phyloP scores from a whole-genome alignment of 2,797 vertebrate genomes.

The Pangasius krempfi region DNA sequence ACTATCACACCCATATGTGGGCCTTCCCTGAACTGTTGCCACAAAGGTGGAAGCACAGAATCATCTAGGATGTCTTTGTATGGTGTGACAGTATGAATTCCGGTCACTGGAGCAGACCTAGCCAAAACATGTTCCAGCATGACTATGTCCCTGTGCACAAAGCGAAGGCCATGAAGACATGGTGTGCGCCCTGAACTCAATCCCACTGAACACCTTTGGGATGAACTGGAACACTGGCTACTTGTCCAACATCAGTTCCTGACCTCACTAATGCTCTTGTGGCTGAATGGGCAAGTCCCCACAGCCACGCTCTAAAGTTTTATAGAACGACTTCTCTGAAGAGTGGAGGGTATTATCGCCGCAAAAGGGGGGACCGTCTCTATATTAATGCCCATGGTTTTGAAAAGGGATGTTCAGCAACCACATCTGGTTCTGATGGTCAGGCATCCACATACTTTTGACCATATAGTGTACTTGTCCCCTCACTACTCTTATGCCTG shows the following conservation, averaged over 20 bases:
- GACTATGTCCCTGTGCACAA: neutral
- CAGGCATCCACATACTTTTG: neutral
- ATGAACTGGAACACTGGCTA: neutral
- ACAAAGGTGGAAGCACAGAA: neutral
- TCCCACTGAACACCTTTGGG: neutral
- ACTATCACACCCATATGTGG: neutral
- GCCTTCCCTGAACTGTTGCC: neutral
- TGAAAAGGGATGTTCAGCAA: neutral
- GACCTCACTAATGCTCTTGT: neutral
- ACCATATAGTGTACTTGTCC: neutral
- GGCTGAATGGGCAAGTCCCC: neutral
- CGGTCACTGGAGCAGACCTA: neutral
- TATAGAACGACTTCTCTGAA: too few species aligned
- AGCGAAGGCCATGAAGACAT: neutral
- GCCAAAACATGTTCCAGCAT: neutral
- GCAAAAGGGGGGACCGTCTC: neutral
- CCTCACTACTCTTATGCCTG: neutral
- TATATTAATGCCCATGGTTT: neutral
- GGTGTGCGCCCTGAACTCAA: neutral
- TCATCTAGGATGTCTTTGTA: neutral
- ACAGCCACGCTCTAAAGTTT: neutral
- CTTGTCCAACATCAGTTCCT: neutral
- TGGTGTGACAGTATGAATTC: neutral
- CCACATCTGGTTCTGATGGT: neutral
- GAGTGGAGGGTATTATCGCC: neutral